Evolutionary conservation across 2,888 invertebrate species (phyloP).

Genomic region (Acanthosepion lycidas): DNA sequence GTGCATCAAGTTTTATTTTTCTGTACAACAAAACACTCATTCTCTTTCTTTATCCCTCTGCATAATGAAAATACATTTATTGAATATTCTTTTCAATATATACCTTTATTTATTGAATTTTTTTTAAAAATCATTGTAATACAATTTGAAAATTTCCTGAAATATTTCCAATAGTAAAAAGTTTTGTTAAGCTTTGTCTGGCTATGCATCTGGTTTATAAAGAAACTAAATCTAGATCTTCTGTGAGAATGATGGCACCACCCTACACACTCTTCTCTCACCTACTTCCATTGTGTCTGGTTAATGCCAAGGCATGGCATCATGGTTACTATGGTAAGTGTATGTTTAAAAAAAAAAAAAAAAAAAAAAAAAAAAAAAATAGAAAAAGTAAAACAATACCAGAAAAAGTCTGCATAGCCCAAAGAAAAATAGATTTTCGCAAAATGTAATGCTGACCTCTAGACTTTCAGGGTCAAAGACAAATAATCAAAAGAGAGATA

Average conservation of each 20-base stretch:
- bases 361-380: no score
- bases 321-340: neutral
- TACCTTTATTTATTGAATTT: no score
- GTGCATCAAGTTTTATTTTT: no score
- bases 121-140: no score
- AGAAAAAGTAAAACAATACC: neutral
- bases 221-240: neutral
- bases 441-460: neutral
- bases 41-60: no score
- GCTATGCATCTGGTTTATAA: neutral
- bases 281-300: no score
- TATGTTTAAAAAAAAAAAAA: no score
- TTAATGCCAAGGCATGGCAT: neutral
- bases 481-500: neutral
- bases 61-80: no score
- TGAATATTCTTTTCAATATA: no score
- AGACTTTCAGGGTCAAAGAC: conserved; percentile 33
- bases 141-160: no score
- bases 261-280: neutral
- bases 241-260: neutral
- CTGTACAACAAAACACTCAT: no score
- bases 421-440: neutral
- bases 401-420: neutral
- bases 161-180: no score
- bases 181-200: neutral